These are phyloP conservation scores for Endomychus coccineus DNA, from an alignment of 2,888 invertebrate species.

Conservation along the genomic window DNA sequence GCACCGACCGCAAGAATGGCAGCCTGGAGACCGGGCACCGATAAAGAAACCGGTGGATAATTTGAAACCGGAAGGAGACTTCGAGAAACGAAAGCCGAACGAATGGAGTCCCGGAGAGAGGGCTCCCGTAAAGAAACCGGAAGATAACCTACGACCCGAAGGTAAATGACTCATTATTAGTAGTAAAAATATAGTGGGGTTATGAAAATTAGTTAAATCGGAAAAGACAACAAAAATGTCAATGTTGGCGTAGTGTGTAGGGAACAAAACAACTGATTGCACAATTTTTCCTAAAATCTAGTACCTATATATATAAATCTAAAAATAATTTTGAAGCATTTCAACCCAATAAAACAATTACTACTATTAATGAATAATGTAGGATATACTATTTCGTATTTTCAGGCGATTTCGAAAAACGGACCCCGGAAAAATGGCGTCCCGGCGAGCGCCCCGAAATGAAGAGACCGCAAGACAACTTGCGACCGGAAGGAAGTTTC, in stretches of 20 bases:
- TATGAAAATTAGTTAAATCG: too few species aligned
- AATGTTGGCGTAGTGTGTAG: too few species aligned
- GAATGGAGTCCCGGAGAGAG: constrained; percentile 43
- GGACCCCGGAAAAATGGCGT: constrained; percentile 31
- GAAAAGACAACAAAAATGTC: too few species aligned
- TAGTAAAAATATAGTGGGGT: too few species aligned
- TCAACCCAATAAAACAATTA: constrained; percentile 35
- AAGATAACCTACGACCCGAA: constrained; percentile 46
- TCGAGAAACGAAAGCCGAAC: constrained; percentile 36
- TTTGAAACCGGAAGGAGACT: constrained; percentile 48
- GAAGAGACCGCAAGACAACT: constrained; percentile 47
- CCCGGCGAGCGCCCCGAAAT: constrained; percentile 41
- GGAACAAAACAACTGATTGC: too few species aligned
- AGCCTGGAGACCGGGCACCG: constrained; percentile 42
- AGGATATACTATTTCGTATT: too few species aligned
- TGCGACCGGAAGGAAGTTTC: constrained; percentile 42
- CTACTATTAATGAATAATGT: too few species aligned
- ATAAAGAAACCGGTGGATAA: constrained; percentile 43
- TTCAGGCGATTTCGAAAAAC: constrained; percentile 43
- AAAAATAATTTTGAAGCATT: constrained; percentile 38
- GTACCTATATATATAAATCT: too few species aligned
- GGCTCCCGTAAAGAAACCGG: constrained; percentile 39
- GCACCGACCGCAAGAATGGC: constrained; percentile 40
- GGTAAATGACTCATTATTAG: too few species aligned
- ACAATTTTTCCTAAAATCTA: too few species aligned